Conservation (phyloP, 2,113 vertebrate species). For the Leiothrix lutea region DNA sequence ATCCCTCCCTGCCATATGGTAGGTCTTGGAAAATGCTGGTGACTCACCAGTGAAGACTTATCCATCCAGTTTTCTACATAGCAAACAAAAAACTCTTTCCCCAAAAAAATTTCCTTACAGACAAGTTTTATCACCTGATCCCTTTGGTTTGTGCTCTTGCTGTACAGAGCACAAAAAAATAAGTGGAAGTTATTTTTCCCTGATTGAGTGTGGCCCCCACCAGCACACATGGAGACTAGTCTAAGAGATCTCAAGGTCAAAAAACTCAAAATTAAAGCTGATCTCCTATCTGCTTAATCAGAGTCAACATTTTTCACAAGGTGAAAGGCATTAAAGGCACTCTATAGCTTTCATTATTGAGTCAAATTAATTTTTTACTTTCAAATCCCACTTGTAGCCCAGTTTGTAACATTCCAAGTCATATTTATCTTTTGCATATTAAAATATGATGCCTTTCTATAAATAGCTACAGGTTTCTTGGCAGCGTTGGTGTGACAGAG, state of each 20-base stretch:
- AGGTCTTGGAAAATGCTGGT: neutral
- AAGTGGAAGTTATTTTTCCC: neutral
- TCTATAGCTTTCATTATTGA: neutral
- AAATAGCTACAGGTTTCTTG: conserved; percentile 50
- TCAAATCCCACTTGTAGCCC: neutral
- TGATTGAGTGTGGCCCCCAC: too few species aligned
- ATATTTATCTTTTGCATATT: conserved; percentile 33
- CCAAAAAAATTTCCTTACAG: neutral
- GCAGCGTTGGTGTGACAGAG: neutral
- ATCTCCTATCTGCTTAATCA: neutral
- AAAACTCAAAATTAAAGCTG: neutral
- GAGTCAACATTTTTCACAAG: neutral
- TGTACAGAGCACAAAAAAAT: neutral
- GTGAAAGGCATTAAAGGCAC: neutral
- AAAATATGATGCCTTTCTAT: conserved; percentile 22
- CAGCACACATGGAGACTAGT: rapidly evolving
- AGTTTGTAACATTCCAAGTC: conserved; percentile 13
- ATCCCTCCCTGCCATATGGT: neutral
- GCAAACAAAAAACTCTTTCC: neutral
- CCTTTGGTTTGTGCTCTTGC: rapidly evolving
- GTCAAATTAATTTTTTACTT: neutral
- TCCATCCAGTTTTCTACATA: neutral
- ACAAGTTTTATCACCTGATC: neutral
- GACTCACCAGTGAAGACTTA: neutral
- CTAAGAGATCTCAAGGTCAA: neutral